phyloP scores from a whole-genome alignment of 1,140 invertebrate genomes.

The Leptinotarsa lineolata region DNA sequence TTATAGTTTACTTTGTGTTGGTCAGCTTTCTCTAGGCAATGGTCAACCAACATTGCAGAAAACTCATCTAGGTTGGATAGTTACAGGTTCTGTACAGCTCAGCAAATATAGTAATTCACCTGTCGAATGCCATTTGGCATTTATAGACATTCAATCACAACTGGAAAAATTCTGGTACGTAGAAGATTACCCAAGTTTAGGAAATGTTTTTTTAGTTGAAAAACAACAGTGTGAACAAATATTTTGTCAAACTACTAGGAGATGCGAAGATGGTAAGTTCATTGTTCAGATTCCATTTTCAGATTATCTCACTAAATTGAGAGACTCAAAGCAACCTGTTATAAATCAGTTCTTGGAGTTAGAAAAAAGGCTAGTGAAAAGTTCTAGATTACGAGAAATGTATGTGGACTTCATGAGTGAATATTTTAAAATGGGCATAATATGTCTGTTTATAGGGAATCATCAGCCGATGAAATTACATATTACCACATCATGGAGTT shows the following conservation, averaged over 20 bases:
- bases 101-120: too few species aligned
- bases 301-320: slow-evolving; percentile 30
- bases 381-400: slow-evolving; percentile 20
- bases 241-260: slow-evolving; percentile 14
- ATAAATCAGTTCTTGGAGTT: slow-evolving; percentile 20
- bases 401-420: slow-evolving; percentile 46
- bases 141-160: too few species aligned
- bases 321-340: slow-evolving; percentile 33
- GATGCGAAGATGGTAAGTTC: slow-evolving; percentile 31
- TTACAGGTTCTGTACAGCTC: too few species aligned
- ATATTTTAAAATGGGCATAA: slow-evolving; percentile 45
- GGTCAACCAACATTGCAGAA: too few species aligned
- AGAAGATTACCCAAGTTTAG: slow-evolving; percentile 15
- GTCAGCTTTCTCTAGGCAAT: too few species aligned
- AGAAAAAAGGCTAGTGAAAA: slow-evolving; percentile 24
- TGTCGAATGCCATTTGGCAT: too few species aligned
- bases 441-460: too few species aligned
- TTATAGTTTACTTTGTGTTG: too few species aligned
- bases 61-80: too few species aligned
- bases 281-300: slow-evolving; percentile 37
- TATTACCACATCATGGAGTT: slow-evolving; percentile 34
- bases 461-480: too few species aligned
- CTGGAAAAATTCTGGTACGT: slow-evolving; percentile 32
- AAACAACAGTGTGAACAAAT: slow-evolving; percentile 32
- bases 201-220: background rate